Evolutionary conservation across 1,140 invertebrate species (phyloP), one percentile per base, ranked within the genome.

Genomic region (Drosophila albomicans): DNA sequence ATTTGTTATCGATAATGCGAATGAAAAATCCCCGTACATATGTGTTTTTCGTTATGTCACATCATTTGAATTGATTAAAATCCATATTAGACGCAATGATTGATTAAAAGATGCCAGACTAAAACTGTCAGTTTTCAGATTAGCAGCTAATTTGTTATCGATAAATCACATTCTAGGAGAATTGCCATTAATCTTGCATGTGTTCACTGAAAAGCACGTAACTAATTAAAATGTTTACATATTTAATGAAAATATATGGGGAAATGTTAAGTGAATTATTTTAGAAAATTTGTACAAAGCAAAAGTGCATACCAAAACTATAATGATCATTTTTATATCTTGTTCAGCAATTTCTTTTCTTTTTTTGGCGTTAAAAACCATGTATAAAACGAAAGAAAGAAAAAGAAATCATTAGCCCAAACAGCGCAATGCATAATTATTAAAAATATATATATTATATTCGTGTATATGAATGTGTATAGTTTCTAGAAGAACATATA

Each of bases 371-470:
- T 32, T 49, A 32, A 63, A 66, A 75, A 35, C 15, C 25, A 62
- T 48, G 6, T 20, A 43, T 43, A 43, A 43, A 63, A 62, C 48
- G 46, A 25, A 25, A 25, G 41, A 43, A 8, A 25, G 15, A 7
- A 11, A 20, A 30, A 43, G 51, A 81, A 77, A 69, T 81, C 73
- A 81, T 81, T 56, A 65, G 79, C 67, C 35, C 1, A 61, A 73
- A 20, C 28, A 11, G 68, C 11, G 59, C 66, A 78, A 63, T 78
- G 67, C 75, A 64, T 72, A 87, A 75, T 87, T 86, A 82, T 81
- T 78, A 72, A 75, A 74, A 79, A 79, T 62, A 66, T 59, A 69
- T 78, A 72, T 69, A 71, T 49, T 20, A 41, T 28, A 38, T 30
- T 13, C 45, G 28, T 32, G 56, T 11, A 13, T 20, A 32, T 32